These are phyloP conservation scores for Chironomus riparius DNA, from an alignment of 2,888 invertebrate species.

Conservation along the genomic window DNA sequence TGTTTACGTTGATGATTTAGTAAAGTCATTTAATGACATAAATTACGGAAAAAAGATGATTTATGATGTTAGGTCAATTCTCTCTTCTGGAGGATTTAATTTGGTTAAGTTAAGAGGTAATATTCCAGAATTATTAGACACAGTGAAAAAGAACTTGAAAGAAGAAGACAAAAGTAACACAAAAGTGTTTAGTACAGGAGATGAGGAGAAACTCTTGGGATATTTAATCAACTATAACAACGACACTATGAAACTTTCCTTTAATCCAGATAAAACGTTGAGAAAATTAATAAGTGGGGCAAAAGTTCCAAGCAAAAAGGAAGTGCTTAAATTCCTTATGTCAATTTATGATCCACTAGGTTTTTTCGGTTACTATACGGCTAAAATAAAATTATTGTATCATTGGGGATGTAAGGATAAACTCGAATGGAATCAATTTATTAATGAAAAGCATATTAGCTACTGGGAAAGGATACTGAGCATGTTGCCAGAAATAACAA, in stretches of 20 bases:
- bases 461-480: neutral
- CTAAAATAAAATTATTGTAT: neutral
- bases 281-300: neutral
- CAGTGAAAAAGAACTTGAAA: neutral
- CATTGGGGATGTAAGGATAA: neutral
- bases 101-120: neutral
- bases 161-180: neutral
- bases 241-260: neutral
- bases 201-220: neutral
- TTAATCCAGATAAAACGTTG: neutral
- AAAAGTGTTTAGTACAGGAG: neutral
- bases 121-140: neutral
- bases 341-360: neutral
- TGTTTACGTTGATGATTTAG: neutral
- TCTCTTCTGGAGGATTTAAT: neutral
- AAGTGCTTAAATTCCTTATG: neutral
- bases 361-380: neutral
- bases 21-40: neutral
- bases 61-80: neutral
- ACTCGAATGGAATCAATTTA: neutral
- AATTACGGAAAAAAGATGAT: neutral
- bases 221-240: neutral
- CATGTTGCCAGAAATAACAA: neutral
- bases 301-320: neutral
- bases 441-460: neutral